These are phyloP conservation scores for Eudyptes chrysolophus DNA, from an alignment of 2,113 vertebrate genomes.

Conservation along the genomic window DNA sequence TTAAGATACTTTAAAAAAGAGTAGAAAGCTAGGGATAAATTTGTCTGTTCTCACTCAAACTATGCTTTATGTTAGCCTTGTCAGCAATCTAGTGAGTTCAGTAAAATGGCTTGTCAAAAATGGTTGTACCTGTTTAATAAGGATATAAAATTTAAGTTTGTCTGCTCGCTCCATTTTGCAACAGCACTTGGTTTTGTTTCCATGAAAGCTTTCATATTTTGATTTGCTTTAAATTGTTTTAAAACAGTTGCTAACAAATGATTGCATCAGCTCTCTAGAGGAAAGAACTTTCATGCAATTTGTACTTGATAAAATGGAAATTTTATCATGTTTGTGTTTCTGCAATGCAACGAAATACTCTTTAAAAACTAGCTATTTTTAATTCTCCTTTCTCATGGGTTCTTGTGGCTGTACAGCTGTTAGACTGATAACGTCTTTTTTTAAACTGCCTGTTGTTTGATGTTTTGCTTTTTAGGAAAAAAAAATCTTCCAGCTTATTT, in stretches of 20 bases:
- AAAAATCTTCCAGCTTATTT: not conserved
- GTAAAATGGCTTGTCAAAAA: not conserved
- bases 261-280: constrained; percentile 1
- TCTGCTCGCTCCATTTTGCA: not conserved
- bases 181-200: not conserved
- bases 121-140: not conserved
- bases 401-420: not conserved
- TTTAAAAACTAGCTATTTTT: constrained; percentile 33
- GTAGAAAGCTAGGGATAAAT: not conserved
- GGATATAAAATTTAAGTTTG: not conserved
- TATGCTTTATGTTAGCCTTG: not conserved
- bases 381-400: not conserved
- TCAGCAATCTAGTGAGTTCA: not conserved
- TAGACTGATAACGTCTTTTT: not conserved
- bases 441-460: not conserved
- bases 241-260: not conserved
- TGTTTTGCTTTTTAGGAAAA: not conserved
- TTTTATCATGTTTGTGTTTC: not conserved
- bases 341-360: not conserved
- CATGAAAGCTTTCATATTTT: not conserved
- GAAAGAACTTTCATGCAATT: not conserved
- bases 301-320: constrained; percentile 2
- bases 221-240: not conserved
- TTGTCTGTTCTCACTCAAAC: not conserved
- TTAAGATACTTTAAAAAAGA: not conserved